Conservation (phyloP, 1,140 invertebrate genomes). For the Aphaenogaster rudis region DNA sequence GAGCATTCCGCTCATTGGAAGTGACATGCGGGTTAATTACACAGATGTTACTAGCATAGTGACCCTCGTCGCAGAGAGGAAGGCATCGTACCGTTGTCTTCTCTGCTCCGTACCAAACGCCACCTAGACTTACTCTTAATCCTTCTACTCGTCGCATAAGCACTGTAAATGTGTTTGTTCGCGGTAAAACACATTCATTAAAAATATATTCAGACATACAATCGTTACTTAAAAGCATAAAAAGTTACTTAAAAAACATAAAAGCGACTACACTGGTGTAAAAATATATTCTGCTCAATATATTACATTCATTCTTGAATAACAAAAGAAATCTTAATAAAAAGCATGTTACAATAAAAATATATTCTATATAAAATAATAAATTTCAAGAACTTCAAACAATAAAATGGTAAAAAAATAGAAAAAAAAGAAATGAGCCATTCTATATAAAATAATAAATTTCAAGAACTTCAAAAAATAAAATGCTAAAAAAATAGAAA, state of each 20-base stretch:
- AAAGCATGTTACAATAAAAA: neutral
- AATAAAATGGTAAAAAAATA: neutral
- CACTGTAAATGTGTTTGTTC: neutral
- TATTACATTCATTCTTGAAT: neutral
- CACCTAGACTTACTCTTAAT: conserved; percentile 11
- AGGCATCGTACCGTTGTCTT: neutral
- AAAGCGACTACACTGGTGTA: neutral
- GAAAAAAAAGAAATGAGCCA: neutral
- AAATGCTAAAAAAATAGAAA: neutral
- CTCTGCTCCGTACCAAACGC: neutral
- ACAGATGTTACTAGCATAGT: conserved; percentile 67
- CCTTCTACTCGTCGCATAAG: neutral
- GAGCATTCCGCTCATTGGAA: conserved; percentile 57
- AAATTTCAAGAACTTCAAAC: neutral
- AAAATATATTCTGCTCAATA: neutral
- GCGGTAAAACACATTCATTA: neutral
- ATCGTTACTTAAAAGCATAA: neutral
- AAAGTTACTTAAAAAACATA: neutral
- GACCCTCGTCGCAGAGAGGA: conserved; percentile 39
- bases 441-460: neutral
- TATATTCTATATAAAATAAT: neutral
- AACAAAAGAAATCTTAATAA: neutral
- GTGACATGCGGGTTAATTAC: conserved; percentile 72
- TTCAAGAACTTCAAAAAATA: neutral
- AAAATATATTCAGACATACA: neutral